Evolutionary conservation across 2,113 vertebrate genomes (phyloP), one percentile per base, ranked within the genome.

Genomic region (Sinocyclocheilus rhinocerous): DNA sequence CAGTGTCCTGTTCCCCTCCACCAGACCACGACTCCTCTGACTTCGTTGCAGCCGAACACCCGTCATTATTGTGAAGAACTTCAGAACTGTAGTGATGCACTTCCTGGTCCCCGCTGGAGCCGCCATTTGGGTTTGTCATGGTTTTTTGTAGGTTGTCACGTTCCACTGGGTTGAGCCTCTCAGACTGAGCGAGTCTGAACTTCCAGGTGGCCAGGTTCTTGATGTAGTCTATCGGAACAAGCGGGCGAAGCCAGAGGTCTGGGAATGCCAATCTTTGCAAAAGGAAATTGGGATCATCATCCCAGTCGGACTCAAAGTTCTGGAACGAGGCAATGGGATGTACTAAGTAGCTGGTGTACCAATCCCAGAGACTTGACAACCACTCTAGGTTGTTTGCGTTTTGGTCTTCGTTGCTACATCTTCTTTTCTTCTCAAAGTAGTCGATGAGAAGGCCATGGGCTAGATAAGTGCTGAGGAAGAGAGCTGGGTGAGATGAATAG

Each of bases 291-390:
- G 97, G 96, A 90, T 98, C 97, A 61, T 98, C 97, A 0, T 99
- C 98, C 98, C 98, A 99, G 79, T 99, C 97, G 0, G 97, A 98
- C 80, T 97, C 95, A 29, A 96, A 94, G 89, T 96, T 96, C 85
- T 98, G 97, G n/a, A 98, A 95, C 15, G 97, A 98, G 83, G 97
- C 94, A 2, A 98, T 99, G 0, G 98, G 98, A 89, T 97, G 97
- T 88, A 99, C 96, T 89, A 99, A 92, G 90, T 96, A 99, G 92
- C 97, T 99, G 10, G 97, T 96, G 90, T 98, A 99, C 98, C 97
- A 99, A 92, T 99, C 98, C 98, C 98, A 99, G 87, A 99, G 95
- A 86, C 97, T 99, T 1, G 97, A 97, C 65, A 99, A 91, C 98
- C 98, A 99, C 89, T 99, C 97, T 57, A 99, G 91, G 85, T 99